Base-by-base conservation (phyloP, 2,888 invertebrate species). In the Cordilura impudica region DNA sequence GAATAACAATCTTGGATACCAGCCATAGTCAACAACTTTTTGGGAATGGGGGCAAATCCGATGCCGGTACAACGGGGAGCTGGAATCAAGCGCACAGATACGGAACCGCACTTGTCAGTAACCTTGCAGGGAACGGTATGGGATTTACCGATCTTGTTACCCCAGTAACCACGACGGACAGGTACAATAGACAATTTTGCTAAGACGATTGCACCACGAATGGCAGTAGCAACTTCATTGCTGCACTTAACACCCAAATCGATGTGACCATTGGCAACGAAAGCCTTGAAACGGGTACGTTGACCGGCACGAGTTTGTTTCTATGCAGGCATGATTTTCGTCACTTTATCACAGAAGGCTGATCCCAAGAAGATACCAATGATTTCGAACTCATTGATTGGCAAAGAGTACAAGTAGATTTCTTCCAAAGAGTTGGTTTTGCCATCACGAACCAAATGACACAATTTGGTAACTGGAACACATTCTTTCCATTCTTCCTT, bases 41-140 rank as follows among this genome's bases (percentile, higher is more conserved):
- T 99, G 21, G 99, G 99, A 1, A 99, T 99, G 56, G 99, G 98
- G 39, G 99, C 99, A 69, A 98, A 98, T 76, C 99, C 99, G 90
- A 99, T 98, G 78, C 99, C 99, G 81, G 99, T 99, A 93, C 99
- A 99, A 92, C 99, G 96, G 23, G 99, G 99, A 67, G 99, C 99
- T 43, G 99, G 99, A 88, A 99, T 99, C 86, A 99, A 92, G 87
- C 99, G 95, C 86, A 99, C 99, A 31, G 97, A 95, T 31, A 99
- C 99, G 21, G 98, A 98, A 85, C 99, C 99, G 91, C 99, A 99
- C 91, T 99, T 99, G 77, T 99, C 99, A 82, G 98, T 98, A 12
- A 99, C 98, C 94, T 99, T 99, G 95, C 99, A 99, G 69, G 99
- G 99, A 43, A 99, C 99, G 14, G 99, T 99, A 89, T 99, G 99